phyloP scores from a whole-genome alignment of 2,888 invertebrate species.

The Apamea sordens region DNA sequence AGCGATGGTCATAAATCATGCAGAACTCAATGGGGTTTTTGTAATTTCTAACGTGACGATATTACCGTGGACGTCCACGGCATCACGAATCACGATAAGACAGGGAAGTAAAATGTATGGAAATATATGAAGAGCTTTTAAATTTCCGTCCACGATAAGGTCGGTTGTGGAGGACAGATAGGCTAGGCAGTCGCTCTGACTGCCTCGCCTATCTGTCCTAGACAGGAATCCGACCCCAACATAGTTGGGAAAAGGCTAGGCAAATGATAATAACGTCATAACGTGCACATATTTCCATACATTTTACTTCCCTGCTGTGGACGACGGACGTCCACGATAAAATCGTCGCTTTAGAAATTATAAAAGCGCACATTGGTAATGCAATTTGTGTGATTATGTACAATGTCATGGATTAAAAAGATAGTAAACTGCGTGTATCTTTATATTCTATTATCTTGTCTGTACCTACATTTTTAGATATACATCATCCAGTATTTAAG shows the following conservation, averaged over 20 bases:
- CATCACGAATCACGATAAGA: background rate
- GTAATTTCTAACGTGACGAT: background rate
- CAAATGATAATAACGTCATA: too few relatives aligned
- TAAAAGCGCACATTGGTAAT: background rate
- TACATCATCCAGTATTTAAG: background rate
- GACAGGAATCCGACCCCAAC: too few relatives aligned
- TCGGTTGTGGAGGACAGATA: too few relatives aligned
- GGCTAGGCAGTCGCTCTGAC: too few relatives aligned
- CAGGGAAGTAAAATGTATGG: background rate
- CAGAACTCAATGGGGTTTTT: background rate
- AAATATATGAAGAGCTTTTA: background rate
- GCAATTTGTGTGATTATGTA: background rate
- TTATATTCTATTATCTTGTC: background rate
- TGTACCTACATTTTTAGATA: background rate
- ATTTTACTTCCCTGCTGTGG: background rate
- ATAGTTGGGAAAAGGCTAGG: too few relatives aligned
- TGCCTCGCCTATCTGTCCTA: too few relatives aligned
- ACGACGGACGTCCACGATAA: background rate
- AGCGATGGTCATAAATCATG: background rate
- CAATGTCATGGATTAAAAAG: background rate
- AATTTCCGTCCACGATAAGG: background rate
- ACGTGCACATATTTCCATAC: background rate
- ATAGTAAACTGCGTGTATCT: background rate
- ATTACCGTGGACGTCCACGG: background rate
- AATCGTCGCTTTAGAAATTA: background rate